Base-by-base conservation (phyloP, 53 echinoderm and acorn worm species). In the Arbacia lixula region DNA sequence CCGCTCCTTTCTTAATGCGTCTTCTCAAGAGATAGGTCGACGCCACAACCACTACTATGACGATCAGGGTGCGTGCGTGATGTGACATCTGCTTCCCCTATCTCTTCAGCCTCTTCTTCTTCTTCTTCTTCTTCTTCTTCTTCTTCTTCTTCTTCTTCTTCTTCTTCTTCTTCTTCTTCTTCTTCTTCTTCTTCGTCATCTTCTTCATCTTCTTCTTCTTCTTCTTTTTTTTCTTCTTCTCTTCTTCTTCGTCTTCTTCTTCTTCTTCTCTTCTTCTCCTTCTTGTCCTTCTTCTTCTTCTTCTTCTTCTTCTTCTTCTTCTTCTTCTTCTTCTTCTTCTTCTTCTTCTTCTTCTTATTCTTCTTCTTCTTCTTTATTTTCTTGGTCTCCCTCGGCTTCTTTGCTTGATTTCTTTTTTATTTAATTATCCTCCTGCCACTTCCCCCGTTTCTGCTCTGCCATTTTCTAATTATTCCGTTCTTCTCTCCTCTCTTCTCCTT, bases 131-230 rank as follows among this genome's bases (percentile, higher is more conserved):
- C 75, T 12, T 76, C 74, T 11, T 84, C 62, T 22, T 69, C 42
- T 35, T 62, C 76, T 10, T 74, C 66, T 12, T 74, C 66, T 53
- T 66, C 57, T 30, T 66, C 53, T 61, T 39, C 53, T 32, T 43
- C 61, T 16, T 69, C 85, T 49, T 86, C 90, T 78, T 60, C 85
- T 39, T 17, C 65, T 60, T 71, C 55, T 31, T 89, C 76, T 32
- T 17, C 66, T 16, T 1, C 54, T n/a, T 49, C 84, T 62, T 22
- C 19, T 1, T 56, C 43, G 10, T 42, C 37, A 25, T 49, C 60
- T 43, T 29, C 40, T 8, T 61, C 76, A 17, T 56, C 2, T 17
- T 3, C 62, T 12, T 51, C 31, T 29, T 73, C 71, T 14, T 36
- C 33, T 36, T 36, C n/a, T 2, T 43, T 3, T 20, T 21, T 40